These are phyloP conservation scores for Heliothis subflexa DNA, from an alignment of 1,140 invertebrate genomes.

Conservation along the genomic window DNA sequence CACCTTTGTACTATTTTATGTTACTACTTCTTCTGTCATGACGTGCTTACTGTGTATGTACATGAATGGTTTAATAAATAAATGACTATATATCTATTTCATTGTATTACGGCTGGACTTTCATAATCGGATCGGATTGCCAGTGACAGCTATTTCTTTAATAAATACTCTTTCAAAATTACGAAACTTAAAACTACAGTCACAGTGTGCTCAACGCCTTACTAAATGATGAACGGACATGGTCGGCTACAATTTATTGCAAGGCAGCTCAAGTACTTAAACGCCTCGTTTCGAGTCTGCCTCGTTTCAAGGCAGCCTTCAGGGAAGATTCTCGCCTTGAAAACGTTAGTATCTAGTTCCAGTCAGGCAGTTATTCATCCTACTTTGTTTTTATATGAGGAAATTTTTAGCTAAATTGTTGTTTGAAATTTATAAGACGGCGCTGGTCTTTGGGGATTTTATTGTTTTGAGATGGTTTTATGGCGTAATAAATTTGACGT, in stretches of 20 bases:
- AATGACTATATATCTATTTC: too few species aligned
- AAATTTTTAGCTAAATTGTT: constrained; percentile 21
- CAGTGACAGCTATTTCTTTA: neutral
- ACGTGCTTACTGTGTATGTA: too few species aligned
- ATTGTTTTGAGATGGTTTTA: neutral
- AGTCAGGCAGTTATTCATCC: constrained; percentile 22
- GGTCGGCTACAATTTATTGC: constrained; percentile 35
- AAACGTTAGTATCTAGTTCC: constrained; percentile 29
- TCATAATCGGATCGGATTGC: too few species aligned
- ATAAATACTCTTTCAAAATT: neutral
- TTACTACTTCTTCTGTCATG: too few species aligned
- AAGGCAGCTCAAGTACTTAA: constrained; percentile 35
- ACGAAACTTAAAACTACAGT: constrained; percentile 8
- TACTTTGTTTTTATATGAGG: constrained; percentile 20
- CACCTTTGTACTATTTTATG: too few species aligned
- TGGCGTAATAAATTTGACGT: too few species aligned
- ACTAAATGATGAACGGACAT: constrained; percentile 33
- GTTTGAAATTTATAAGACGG: neutral
- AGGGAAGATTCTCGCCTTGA: constrained; percentile 29
- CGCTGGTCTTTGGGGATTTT: neutral
- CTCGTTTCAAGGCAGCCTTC: constrained; percentile 30
- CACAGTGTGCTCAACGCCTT: constrained; percentile 12
- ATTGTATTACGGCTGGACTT: too few species aligned
- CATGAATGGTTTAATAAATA: too few species aligned
- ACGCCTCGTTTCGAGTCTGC: constrained; percentile 24